phyloP scores from a whole-genome alignment of 2,888 invertebrate genomes.

The Tridacna gigas region DNA sequence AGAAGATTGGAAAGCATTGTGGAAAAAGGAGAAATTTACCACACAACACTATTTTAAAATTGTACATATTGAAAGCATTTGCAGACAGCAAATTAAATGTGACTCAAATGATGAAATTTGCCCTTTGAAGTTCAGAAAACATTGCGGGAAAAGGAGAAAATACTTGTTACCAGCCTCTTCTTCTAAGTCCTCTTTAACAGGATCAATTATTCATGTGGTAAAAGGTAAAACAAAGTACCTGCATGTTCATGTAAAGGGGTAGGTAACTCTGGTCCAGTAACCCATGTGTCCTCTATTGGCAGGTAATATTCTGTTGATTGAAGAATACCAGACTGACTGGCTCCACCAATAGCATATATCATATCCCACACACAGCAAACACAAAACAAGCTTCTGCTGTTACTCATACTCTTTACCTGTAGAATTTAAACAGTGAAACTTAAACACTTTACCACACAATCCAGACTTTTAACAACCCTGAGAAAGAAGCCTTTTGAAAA shows the following conservation, averaged over 20 bases:
- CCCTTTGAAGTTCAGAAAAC: no score
- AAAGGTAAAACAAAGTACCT: no score
- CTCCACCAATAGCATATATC: conserved; percentile 33
- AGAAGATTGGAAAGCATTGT: no score
- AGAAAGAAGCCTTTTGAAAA: not conserved
- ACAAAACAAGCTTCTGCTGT: conserved; percentile 26
- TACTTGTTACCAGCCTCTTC: no score
- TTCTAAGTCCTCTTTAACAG: not conserved
- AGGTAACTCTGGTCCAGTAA: conserved; percentile 1
- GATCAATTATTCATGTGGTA: not conserved
- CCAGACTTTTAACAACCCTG: not conserved
- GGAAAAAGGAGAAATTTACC: no score
- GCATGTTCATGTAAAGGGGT: conserved; percentile 34
- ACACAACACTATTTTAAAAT: no score
- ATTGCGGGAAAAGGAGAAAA: no score
- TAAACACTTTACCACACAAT: not conserved
- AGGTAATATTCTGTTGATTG: conserved; percentile 24
- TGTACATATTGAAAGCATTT: no score
- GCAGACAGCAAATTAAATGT: no score
- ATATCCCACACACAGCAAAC: conserved; percentile 14
- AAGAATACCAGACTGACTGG: conserved; percentile 22
- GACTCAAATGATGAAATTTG: no score
- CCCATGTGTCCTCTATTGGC: conserved; percentile 27
- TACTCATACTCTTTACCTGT: conserved; percentile 20
- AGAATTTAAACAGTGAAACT: not conserved